Conservation (phyloP, 2,888 invertebrate species). For the Acanthosepion esculentum region DNA sequence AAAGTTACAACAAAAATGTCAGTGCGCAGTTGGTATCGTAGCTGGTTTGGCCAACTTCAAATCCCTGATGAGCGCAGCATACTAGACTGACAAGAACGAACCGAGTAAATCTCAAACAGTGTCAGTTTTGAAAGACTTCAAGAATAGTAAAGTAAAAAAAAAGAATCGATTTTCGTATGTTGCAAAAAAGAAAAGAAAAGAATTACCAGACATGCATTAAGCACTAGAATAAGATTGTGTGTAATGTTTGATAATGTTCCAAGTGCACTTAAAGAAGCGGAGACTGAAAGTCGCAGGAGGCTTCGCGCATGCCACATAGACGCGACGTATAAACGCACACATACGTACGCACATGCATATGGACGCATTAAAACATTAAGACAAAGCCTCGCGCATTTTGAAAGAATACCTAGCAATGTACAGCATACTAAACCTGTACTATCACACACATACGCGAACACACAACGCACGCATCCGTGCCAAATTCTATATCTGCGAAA, state of each 20-base stretch:
- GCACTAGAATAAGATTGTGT: not conserved
- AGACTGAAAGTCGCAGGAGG: not conserved
- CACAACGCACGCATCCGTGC: no score
- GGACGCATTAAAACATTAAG: not conserved
- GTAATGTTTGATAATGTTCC: slow-evolving; percentile 21
- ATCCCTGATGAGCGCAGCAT: not conserved
- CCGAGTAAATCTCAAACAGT: not conserved
- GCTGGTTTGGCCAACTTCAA: not conserved
- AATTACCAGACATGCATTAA: slow-evolving; percentile 22
- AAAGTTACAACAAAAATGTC: no score
- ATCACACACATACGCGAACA: no score
- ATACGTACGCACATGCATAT: not conserved
- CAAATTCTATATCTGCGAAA: no score
- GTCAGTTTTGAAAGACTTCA: not conserved
- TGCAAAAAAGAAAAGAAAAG: not conserved
- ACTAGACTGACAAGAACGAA: not conserved
- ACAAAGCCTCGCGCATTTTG: no score
- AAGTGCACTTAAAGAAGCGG: not conserved
- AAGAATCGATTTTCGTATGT: not conserved
- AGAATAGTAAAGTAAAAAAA: not conserved
- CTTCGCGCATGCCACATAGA: not conserved
- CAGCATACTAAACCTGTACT: no score
- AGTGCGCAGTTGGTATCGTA: not conserved
- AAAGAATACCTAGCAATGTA: no score
- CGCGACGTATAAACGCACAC: not conserved